Percentiles rank a stretch among this genome's conserved stretches.
Conservation (phyloP, 2,113 vertebrate genomes). For the Lethenteron camtschaticum region DNA sequence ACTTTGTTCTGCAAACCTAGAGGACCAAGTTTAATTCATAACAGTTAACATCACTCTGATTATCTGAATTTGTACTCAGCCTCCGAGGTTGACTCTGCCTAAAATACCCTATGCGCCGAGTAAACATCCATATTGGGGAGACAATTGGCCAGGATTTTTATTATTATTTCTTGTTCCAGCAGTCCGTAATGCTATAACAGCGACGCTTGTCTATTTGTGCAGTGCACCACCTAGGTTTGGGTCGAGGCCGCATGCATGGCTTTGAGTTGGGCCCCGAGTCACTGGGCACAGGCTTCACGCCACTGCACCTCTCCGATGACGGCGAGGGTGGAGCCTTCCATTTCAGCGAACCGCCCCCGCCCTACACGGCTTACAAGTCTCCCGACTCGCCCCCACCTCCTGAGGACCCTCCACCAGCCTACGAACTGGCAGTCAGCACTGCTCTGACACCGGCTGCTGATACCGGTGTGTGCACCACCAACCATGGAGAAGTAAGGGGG, state of each 20-base stretch:
- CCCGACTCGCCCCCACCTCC: constrained; percentile 64
- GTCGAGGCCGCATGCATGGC: constrained; percentile 56
- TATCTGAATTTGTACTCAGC: no score
- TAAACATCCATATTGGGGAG: no score
- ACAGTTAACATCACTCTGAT: no score
- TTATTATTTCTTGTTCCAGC: not conserved
- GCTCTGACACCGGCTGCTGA: not conserved
- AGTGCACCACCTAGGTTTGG: constrained; percentile 98
- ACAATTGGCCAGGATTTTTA: not conserved
- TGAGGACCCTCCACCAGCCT: constrained; percentile 78
- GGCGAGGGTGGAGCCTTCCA: constrained; percentile 88
- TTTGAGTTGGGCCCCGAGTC: constrained; percentile 79
- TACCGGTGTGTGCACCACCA: not conserved
- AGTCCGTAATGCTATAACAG: not conserved
- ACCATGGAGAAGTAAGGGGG: no score
- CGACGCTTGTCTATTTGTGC: not conserved
- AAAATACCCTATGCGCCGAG: no score
- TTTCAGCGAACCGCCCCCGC: constrained; percentile 83
- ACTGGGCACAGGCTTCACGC: constrained; percentile 82
- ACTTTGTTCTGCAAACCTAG: no score
- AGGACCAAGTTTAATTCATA: no score
- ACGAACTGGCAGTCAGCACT: constrained; percentile 63
- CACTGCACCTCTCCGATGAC: constrained; percentile 81
- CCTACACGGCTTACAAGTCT: constrained; percentile 88
- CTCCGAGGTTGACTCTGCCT: no score